These are phyloP conservation scores for Tringa solitaria DNA, from an alignment of 2,113 vertebrate species.

Conservation along the genomic window DNA sequence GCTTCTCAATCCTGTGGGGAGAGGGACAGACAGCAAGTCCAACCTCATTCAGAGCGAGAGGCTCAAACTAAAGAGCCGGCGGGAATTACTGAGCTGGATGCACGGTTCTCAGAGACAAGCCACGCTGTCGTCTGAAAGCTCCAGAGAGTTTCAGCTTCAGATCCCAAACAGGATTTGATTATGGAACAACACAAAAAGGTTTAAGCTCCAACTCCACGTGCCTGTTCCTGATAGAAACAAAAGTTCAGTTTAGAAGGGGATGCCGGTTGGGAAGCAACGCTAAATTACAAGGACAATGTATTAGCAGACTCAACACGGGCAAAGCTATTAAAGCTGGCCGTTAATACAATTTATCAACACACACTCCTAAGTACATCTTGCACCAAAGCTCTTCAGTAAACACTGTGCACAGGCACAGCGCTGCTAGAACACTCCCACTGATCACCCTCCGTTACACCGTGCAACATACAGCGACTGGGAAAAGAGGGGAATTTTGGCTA, in stretches of 20 bases:
- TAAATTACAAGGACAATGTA: neutral
- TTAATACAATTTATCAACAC: neutral
- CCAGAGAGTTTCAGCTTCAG: neutral
- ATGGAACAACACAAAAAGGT: neutral
- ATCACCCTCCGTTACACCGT: rapidly evolving
- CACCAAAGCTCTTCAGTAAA: neutral
- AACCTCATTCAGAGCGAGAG: neutral
- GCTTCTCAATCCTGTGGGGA: neutral
- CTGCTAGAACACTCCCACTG: neutral
- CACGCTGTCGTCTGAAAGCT: neutral
- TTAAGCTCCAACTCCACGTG: neutral
- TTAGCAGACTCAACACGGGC: neutral
- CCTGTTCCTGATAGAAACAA: neutral
- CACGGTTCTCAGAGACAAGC: neutral
- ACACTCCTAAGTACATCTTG: neutral
- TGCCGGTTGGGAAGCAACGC: neutral
- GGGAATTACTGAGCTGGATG: neutral
- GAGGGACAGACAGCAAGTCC: neutral
- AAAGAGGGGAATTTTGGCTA: neutral
- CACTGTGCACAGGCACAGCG: rapidly evolving
- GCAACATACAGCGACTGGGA: neutral
- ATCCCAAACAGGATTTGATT: neutral
- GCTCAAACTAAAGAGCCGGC: neutral
- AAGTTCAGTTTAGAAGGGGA: neutral
- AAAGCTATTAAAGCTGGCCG: neutral